A percentile compares a stretch with the other conserved stretches of the same genome.
Evolutionary conservation across 2,888 invertebrate species (phyloP).

Genomic region (Anagyrus pseudococci): DNA sequence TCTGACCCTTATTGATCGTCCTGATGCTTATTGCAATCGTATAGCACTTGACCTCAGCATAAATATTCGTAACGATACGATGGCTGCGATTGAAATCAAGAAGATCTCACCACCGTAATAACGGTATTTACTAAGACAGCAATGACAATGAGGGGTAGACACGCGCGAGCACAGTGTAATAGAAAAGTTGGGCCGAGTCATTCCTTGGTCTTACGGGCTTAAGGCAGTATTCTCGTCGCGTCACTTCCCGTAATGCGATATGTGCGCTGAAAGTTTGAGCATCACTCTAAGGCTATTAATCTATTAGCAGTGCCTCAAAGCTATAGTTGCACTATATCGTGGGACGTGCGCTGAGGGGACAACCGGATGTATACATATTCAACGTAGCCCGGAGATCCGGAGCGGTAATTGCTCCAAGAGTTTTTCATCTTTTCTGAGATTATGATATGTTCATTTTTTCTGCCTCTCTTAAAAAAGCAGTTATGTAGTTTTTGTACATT

Average conservation of each 20-base stretch:
- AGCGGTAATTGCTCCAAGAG: slow-evolving; percentile 48
- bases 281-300: slow-evolving; percentile 59
- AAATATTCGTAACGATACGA: too few species aligned
- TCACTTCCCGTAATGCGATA: slow-evolving; percentile 60
- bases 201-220: slow-evolving; percentile 32
- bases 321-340: slow-evolving; percentile 46
- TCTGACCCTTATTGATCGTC: too few species aligned
- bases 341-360: too few species aligned
- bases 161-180: slow-evolving; percentile 37
- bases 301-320: slow-evolving; percentile 58
- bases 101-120: slow-evolving; percentile 17
- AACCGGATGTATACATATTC: slow-evolving; percentile 52
- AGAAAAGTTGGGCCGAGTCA: slow-evolving; percentile 48
- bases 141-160: slow-evolving; percentile 8
- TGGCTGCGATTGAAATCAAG: neutral
- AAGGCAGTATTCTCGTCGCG: slow-evolving; percentile 47
- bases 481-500: too few species aligned
- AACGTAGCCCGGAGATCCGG: slow-evolving; percentile 41
- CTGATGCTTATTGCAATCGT: too few species aligned
- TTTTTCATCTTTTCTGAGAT: slow-evolving; percentile 41
- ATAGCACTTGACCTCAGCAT: too few species aligned
- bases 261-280: slow-evolving; percentile 55
- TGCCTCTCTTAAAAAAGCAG: too few species aligned
- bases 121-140: slow-evolving; percentile 19
- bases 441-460: slow-evolving; percentile 12